phyloP scores from a whole-genome alignment of 2,113 vertebrate genomes.

The Silurus meridionalis region DNA sequence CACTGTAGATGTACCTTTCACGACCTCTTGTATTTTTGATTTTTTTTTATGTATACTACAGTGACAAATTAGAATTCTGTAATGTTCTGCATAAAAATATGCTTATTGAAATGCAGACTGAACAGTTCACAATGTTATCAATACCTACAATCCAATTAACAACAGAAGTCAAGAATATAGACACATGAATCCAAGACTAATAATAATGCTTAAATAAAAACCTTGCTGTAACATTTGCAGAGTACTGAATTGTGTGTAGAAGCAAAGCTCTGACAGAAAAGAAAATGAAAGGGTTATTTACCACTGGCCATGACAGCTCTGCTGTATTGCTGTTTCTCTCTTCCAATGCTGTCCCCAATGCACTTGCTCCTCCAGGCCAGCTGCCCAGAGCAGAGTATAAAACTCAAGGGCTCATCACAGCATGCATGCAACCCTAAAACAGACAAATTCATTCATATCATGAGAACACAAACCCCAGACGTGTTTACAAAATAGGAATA shows the following conservation, averaged over 20 bases:
- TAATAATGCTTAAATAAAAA: constrained; percentile 8
- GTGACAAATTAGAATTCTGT: background rate
- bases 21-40: background rate
- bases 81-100: background rate
- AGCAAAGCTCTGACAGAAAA: background rate
- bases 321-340: constrained; percentile 60
- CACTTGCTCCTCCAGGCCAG: constrained; percentile 66
- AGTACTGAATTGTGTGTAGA: background rate
- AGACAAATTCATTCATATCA: constrained; percentile 27
- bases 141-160: background rate
- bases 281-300: constrained; percentile 60
- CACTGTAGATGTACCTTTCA: background rate
- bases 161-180: background rate
- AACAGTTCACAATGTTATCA: background rate
- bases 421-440: constrained; percentile 67
- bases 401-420: constrained; percentile 62
- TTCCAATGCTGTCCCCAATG: constrained; percentile 64
- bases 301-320: constrained; percentile 84
- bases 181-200: background rate
- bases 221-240: background rate
- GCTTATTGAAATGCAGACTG: background rate
- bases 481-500: background rate
- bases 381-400: constrained; percentile 17
- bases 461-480: background rate
- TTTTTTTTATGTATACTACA: background rate